A percentile compares a stretch with the other conserved stretches of the same genome.
Conservation (phyloP, 2,888 invertebrate species). For the Stratiomys singularior region DNA sequence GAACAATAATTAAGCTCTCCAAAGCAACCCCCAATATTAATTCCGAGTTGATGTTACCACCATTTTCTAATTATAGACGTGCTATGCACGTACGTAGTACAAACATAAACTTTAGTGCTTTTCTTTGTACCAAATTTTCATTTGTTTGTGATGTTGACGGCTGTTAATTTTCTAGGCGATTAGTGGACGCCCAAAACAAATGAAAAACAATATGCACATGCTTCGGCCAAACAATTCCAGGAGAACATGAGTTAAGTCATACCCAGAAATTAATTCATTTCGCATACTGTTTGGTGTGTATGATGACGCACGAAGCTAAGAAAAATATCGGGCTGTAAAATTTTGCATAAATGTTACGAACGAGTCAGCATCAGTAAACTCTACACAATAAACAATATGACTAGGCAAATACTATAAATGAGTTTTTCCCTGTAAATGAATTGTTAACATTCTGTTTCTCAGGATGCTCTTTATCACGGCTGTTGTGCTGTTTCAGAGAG, state of each 20-base stretch:
- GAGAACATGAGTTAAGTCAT: neutral
- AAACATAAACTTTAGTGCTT: no score
- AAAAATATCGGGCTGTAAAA: neutral
- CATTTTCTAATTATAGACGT: no score
- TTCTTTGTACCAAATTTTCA: no score
- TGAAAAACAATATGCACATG: neutral
- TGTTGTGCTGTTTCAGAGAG: neutral
- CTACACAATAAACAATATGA: constrained; percentile 1
- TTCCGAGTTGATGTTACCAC: no score
- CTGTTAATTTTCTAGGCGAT: no score
- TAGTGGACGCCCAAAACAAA: neutral
- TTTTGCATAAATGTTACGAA: constrained; percentile 5
- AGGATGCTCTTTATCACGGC: neutral
- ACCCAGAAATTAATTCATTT: neutral
- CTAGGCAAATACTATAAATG: neutral
- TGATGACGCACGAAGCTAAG: neutral
- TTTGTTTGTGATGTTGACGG: no score
- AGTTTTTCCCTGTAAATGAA: neutral
- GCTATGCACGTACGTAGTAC: no score
- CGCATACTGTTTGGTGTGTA: neutral
- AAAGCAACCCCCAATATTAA: no score
- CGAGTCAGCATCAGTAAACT: neutral
- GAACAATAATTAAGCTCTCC: no score
- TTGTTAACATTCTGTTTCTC: neutral
- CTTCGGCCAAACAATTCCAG: neutral